A percentile compares a stretch with the other conserved stretches of the same genome.
These are phyloP conservation scores for Typhlichthys subterraneus DNA, from an alignment of 2,797 vertebrate genomes.

Conservation along the genomic window DNA sequence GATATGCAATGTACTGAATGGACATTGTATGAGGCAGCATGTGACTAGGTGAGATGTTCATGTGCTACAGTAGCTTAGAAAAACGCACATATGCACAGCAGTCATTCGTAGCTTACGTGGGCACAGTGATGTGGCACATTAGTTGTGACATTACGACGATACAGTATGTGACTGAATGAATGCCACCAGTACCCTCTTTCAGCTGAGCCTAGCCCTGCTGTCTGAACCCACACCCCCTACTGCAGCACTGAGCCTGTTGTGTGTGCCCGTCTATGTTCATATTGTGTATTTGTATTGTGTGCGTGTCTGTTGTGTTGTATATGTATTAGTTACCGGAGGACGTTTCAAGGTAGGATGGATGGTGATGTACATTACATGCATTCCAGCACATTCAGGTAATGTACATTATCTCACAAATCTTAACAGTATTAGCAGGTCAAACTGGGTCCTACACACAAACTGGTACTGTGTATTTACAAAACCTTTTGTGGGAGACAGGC, in stretches of 20 bases:
- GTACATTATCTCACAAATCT: no score
- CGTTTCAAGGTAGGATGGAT: constrained; percentile 7
- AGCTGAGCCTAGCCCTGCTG: constrained; percentile 62
- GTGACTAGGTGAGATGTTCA: no score
- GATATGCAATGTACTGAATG: no score
- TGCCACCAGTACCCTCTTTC: constrained; percentile 50
- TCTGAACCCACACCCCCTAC: constrained; percentile 43
- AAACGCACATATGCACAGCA: not conserved
- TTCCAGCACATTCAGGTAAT: no score
- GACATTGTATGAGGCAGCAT: no score
- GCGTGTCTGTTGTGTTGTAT: constrained; percentile 2
- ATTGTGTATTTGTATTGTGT: not conserved
- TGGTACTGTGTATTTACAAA: constrained; percentile 37
- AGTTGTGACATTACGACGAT: constrained; percentile 51
- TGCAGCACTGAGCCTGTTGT: constrained; percentile 34
- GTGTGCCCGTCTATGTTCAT: not conserved
- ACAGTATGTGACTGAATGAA: constrained; percentile 38
- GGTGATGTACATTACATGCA: constrained; percentile 9
- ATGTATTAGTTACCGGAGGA: constrained; percentile 20
- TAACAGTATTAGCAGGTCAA: no score
- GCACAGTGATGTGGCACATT: constrained; percentile 13
- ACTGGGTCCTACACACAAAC: not conserved
- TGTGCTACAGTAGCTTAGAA: not conserved
- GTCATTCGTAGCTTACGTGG: constrained; percentile 12
- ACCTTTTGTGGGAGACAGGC: constrained; percentile 41